phyloP scores from a whole-genome alignment of 1,140 invertebrate species.

The Laodelphax striatellus region DNA sequence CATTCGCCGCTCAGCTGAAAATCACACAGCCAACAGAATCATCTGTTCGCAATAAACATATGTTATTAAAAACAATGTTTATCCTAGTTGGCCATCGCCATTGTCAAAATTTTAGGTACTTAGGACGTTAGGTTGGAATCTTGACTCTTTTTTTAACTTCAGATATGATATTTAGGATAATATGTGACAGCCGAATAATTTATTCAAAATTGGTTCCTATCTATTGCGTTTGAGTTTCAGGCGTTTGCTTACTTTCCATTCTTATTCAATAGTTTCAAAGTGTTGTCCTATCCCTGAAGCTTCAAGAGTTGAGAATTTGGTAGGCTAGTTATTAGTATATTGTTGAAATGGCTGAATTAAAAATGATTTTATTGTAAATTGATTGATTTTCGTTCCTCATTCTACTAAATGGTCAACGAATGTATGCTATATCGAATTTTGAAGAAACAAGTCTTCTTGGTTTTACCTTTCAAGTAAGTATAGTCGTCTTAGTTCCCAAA shows the following conservation, averaged over 20 bases:
- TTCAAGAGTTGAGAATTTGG: neutral
- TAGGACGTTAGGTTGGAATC: neutral
- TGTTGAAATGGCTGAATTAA: no score
- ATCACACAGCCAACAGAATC: neutral
- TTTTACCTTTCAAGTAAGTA: no score
- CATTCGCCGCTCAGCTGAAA: no score
- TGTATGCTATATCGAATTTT: no score
- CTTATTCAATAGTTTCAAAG: neutral
- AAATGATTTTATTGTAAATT: no score
- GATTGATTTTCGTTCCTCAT: no score
- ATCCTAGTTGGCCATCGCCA: constrained; percentile 6
- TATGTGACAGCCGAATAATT: neutral
- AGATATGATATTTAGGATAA: neutral
- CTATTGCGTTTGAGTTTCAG: neutral
- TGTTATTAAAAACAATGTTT: constrained; percentile 12
- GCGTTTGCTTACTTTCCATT: neutral
- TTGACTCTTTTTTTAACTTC: neutral
- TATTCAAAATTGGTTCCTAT: neutral
- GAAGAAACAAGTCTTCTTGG: no score
- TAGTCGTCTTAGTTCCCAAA: no score
- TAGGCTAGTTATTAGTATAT: no score
- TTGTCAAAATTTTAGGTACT: constrained; percentile 13
- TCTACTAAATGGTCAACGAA: no score
- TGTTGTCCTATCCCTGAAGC: neutral
- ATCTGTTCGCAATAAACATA: constrained; percentile 13